These are phyloP conservation scores for Iguana delicatissima DNA, from an alignment of 2,797 vertebrate genomes.

Conservation along the genomic window DNA sequence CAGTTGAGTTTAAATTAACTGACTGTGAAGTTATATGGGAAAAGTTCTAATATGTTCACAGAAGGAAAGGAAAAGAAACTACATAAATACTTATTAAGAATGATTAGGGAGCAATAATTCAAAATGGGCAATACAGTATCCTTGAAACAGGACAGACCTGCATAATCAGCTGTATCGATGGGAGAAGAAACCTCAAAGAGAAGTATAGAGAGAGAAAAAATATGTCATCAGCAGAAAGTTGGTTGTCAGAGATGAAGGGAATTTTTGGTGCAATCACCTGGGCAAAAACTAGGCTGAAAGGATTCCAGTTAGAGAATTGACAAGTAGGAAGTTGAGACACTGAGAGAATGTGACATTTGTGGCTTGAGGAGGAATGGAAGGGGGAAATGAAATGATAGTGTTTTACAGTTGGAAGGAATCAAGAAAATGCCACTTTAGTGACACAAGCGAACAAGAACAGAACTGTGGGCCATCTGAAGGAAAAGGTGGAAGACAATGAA, in stretches of 20 bases:
- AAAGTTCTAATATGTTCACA: background rate
- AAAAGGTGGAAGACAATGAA: background rate
- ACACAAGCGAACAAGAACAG: background rate
- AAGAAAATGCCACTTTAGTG: background rate
- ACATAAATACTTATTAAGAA: background rate
- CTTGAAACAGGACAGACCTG: background rate
- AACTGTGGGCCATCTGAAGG: background rate
- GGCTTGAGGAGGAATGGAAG: background rate
- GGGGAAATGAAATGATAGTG: background rate
- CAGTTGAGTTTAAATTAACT: conserved; percentile 3
- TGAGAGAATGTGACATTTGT: background rate
- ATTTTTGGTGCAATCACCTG: background rate
- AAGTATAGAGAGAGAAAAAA: background rate
- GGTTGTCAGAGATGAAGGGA: background rate
- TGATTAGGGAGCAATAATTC: background rate
- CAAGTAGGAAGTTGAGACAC: background rate
- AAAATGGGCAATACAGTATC: background rate
- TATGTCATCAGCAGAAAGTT: background rate
- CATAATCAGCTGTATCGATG: background rate
- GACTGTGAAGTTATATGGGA: background rate
- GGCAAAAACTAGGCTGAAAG: background rate
- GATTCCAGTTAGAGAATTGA: background rate
- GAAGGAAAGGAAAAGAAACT: background rate
- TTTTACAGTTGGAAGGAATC: background rate
- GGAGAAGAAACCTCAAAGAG: background rate